Base-by-base conservation (phyloP, 1,140 invertebrate genomes). In the Macrosteles quadrilineatus region DNA sequence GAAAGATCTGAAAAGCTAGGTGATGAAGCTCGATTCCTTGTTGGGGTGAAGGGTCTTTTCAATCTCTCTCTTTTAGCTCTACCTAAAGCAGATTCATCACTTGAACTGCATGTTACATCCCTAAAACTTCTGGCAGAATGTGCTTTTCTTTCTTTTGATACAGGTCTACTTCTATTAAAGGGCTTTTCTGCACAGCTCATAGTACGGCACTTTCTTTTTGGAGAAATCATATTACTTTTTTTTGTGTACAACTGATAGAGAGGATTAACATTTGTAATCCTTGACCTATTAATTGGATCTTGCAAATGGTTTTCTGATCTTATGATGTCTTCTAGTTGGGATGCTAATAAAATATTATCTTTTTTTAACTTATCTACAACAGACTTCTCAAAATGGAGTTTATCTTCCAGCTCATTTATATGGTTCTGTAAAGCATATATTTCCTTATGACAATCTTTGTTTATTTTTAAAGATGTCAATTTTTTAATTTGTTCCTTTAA, bases 1-100 rank as follows among this genome's bases (percentile, higher is more conserved):
- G 55, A 59, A 6, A 59, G 55, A 4, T 59, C 55, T 27, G 55
- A 59, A 9, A 59, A 30, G 9, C 14, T 59, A 6, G 55, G 55
- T 1, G 55, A 59, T 6, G 25, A 59, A 29, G 55, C 55, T 59
- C 55, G 55, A 59, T 29, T 59, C 23, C 4, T 2, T 59, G 27
- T 4, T 27, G 23, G n/a, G 3, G 12, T 59, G 27, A 27, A 29
- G 47, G 23, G n/a, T 59, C 23, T 11, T 23, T 59, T 59, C 4
- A 14, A 29, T n/a, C 25, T 59, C 25, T n/a, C n/a, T n/a, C 47
- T 50, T 50, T 21, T 50, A 21, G n/a, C n/a, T n/a, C 21, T 23
- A 11, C 21, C 55, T 29, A 27, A 2, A 6, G n/a, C 14, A 4
- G 21, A 25, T 30, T 59, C 55, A 6, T 59, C 55, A 27, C 55